These are phyloP conservation scores for Piscicola geometra DNA, from an alignment of 2,888 invertebrate genomes.

Conservation along the genomic window DNA sequence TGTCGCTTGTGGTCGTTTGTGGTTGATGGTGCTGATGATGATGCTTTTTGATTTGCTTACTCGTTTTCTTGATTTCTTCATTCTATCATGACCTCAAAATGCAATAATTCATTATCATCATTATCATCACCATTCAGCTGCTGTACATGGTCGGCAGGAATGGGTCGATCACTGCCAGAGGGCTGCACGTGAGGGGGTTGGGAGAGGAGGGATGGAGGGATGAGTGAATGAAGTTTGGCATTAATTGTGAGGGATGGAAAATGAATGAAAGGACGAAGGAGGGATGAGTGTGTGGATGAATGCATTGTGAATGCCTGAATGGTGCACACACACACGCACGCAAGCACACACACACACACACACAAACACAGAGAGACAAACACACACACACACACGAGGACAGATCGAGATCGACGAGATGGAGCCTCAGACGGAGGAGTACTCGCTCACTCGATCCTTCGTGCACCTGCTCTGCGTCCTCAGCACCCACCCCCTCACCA, in stretches of 20 bases:
- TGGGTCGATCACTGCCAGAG: not conserved
- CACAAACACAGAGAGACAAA: not conserved
- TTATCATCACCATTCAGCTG: not conserved
- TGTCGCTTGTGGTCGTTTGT: not conserved
- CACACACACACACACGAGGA: no score
- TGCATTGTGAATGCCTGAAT: no score
- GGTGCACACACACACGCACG: no score
- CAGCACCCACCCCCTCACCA: conserved; percentile 59
- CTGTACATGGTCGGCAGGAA: conserved; percentile 15
- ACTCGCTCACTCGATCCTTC: conserved; percentile 78
- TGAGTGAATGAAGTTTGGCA: no score
- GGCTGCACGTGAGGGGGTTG: conserved; percentile 6
- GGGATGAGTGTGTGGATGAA: no score
- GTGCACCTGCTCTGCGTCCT: conserved; percentile 71
- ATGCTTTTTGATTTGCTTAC: not conserved
- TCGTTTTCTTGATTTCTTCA: not conserved
- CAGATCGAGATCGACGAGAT: conserved; percentile 87
- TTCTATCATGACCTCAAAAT: not conserved
- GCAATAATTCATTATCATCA: not conserved
- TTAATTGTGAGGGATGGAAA: no score
- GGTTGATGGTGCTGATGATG: not conserved
- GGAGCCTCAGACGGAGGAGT: conserved; percentile 82
- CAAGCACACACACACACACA: not conserved
- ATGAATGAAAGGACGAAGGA: no score
- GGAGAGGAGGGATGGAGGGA: no score